phyloP scores from a whole-genome alignment of 2,113 vertebrate genomes.

The Vanacampus margaritifer region DNA sequence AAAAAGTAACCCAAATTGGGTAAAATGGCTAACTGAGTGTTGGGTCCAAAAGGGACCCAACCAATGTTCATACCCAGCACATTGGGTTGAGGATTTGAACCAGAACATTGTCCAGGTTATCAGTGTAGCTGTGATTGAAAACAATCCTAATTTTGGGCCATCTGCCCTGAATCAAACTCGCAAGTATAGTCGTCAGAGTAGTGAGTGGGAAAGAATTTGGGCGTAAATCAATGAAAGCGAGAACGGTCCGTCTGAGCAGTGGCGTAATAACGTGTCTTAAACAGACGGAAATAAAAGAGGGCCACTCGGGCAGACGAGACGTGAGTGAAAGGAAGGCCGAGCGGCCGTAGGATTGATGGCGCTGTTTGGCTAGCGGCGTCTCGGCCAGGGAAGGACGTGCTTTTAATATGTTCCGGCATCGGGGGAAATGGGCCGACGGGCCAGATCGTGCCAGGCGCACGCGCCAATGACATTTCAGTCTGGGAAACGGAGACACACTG shows the following conservation, averaged over 20 bases:
- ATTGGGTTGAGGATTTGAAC: no score
- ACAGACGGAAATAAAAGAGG: slow-evolving; percentile 32
- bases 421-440: slow-evolving; percentile 25
- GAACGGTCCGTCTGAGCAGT: neutral
- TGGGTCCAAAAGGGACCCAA: no score
- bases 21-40: no score
- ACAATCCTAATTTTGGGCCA: no score
- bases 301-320: slow-evolving; percentile 14
- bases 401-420: slow-evolving; percentile 40
- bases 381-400: slow-evolving; percentile 15
- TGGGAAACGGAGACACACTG: slow-evolving; percentile 2
- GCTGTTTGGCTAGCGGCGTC: slow-evolving; percentile 24
- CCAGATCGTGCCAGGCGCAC: neutral
- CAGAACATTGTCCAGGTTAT: no score
- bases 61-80: no score
- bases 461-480: neutral
- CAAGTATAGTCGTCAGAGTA: neutral
- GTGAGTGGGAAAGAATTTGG: slow-evolving; percentile 12
- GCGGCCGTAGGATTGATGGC: slow-evolving; percentile 9
- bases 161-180: no score
- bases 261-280: slow-evolving; percentile 38
- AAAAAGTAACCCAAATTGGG: no score
- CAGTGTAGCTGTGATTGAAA: no score
- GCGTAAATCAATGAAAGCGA: slow-evolving; percentile 26
- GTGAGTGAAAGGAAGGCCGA: slow-evolving; percentile 10